These are phyloP conservation scores for Sebastes iracundus DNA, from an alignment of 2,797 vertebrate genomes.

Conservation along the genomic window DNA sequence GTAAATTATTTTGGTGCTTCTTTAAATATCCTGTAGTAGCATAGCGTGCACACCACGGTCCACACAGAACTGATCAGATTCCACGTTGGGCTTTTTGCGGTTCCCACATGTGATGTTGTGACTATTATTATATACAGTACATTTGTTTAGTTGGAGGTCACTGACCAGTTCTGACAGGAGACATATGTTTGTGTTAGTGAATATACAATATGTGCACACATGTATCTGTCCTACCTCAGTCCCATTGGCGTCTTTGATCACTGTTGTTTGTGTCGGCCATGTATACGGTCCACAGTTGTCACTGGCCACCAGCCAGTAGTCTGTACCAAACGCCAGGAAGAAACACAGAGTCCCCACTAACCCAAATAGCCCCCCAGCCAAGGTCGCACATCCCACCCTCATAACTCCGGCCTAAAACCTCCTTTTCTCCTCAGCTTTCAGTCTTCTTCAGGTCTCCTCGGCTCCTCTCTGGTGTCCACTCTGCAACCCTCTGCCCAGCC, in stretches of 20 bases:
- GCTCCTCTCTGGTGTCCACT: constrained; percentile 23
- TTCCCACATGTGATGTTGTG: not conserved
- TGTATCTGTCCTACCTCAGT: constrained; percentile 68
- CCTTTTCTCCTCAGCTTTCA: not conserved
- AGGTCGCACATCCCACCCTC: constrained; percentile 84
- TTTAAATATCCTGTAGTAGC: constrained; percentile 37
- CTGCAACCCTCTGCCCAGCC: constrained; percentile 15
- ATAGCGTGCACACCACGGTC: not conserved
- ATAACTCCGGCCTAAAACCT: constrained; percentile 70
- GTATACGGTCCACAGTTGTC: constrained; percentile 80
- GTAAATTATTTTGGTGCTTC: not conserved
- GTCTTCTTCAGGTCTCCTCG: not conserved
- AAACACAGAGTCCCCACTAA: constrained; percentile 84
- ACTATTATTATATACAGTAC: not conserved
- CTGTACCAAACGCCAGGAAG: constrained; percentile 86
- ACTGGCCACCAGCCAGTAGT: constrained; percentile 90
- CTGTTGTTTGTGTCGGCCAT: constrained; percentile 21
- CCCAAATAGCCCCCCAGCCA: constrained; percentile 85
- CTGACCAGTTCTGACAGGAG: not conserved
- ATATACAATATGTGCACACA: not conserved
- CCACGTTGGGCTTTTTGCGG: constrained; percentile 10
- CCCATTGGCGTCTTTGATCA: constrained; percentile 49
- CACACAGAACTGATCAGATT: constrained; percentile 34
- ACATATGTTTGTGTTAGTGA: not conserved
- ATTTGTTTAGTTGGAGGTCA: not conserved